These are phyloP conservation scores for Cosmia trapezina DNA, from an alignment of 2,888 invertebrate genomes.

Conservation along the genomic window DNA sequence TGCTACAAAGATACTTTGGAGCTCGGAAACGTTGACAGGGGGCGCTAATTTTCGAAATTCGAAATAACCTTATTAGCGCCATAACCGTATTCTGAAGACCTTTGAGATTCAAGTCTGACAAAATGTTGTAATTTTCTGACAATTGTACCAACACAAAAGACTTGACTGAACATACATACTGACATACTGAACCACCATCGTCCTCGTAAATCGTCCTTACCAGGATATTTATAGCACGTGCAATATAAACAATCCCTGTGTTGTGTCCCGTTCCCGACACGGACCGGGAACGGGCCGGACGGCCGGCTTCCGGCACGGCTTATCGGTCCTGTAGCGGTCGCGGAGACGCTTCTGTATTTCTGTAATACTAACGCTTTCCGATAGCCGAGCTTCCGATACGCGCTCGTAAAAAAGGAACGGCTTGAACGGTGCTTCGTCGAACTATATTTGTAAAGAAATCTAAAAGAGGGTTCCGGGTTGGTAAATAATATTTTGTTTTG, in stretches of 20 bases:
- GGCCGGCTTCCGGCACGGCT: constrained; percentile 52
- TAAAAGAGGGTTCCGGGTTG: constrained; percentile 23
- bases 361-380: constrained; percentile 49
- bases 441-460: constrained; percentile 51
- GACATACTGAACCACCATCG: constrained; percentile 16
- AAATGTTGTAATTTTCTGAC: background rate
- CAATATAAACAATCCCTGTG: constrained; percentile 53
- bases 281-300: constrained; percentile 34
- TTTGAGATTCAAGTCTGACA: background rate
- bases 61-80: background rate
- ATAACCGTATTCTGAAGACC: background rate
- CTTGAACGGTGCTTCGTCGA: constrained; percentile 31
- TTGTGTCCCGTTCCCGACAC: constrained; percentile 29
- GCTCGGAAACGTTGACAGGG: no score
- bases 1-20: background rate
- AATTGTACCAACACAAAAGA: background rate
- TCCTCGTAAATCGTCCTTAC: constrained; percentile 6
- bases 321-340: constrained; percentile 41
- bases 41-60: no score
- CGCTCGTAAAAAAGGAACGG: constrained; percentile 57
- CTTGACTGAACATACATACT: background rate
- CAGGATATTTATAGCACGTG: constrained; percentile 55
- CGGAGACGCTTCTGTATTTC: constrained; percentile 30
- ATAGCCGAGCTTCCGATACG: constrained; percentile 56
- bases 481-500: constrained; percentile 45